Base-by-base conservation (phyloP, 2,113 vertebrate species). In the Alces alces region DNA sequence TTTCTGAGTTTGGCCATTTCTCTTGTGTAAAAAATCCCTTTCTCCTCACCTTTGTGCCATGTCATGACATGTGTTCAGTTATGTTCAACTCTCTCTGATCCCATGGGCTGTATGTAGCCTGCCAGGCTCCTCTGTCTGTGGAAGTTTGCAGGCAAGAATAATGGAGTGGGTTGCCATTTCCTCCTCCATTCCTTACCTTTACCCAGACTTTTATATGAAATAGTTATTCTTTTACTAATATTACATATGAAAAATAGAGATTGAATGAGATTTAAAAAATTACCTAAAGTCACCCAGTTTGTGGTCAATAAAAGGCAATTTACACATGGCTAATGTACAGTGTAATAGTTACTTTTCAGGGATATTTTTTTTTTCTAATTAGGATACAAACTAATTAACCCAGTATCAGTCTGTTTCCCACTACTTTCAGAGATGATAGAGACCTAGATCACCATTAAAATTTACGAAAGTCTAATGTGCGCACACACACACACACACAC, bases 401-500 rank as follows among this genome's bases (percentile, higher is more conserved):
- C 13, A 21, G n/a, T 64, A 25, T 17, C 30, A 33, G 27, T 70
- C 25, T 16, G 7, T 45, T 87, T 91, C 7, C 9, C 13, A 60
- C 7, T 30, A 36, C 52, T 84, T 39, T 78, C 79, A 90, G 80
- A 61, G 43, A 79, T 43, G 11, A 14, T n/a, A 12, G 5, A 39
- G 14, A 58, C 9, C 43, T 25, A 45, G 28, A 86, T 50, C n/a
- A 61, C 30, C 25, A 23, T 25, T 89, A 60, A 8, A 28, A 58
- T 33, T 82, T 89, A 54, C 1, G 6, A 88, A 76, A 91, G 10
- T 19, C 9, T 55, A 21, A 30, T 36, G 64, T 1, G 52, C 17
- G 61, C 9, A 6, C 0, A 5, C n/a, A 39, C 4, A 57, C 36
- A 50, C 9, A 4, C 58, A 16, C 45, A 27, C 33, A 1, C 9